Evolutionary conservation across 1,140 invertebrate species (phyloP).

Genomic region (Muscidifurax raptorellus): DNA sequence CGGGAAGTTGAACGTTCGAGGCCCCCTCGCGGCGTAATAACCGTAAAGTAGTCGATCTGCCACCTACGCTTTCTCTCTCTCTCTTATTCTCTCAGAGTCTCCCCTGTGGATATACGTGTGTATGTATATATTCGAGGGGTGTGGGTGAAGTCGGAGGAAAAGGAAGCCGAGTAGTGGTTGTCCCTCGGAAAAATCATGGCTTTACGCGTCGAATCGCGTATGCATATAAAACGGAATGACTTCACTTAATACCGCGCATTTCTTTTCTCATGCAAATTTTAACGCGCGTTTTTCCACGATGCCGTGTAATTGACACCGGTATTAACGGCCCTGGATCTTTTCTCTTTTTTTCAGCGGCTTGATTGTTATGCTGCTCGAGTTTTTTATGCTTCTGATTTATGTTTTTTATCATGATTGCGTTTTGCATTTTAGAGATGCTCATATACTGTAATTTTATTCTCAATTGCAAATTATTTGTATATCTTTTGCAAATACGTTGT

Average conservation of each 20-base stretch:
- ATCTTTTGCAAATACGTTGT: too few species aligned
- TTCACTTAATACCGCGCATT: slow-evolving; percentile 56
- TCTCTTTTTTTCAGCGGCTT: slow-evolving; percentile 50
- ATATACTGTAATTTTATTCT: background rate
- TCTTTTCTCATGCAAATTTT: slow-evolving; percentile 54
- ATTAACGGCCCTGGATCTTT: slow-evolving; percentile 46
- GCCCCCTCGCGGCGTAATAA: slow-evolving; percentile 60
- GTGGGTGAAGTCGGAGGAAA: slow-evolving; percentile 10
- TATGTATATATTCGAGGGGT: slow-evolving; percentile 14
- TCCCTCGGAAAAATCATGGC: slow-evolving; percentile 66
- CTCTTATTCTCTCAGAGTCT: slow-evolving; percentile 4
- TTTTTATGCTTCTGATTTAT: background rate
- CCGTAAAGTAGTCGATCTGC: slow-evolving; percentile 64
- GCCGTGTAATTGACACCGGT: slow-evolving; percentile 48
- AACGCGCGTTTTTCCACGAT: slow-evolving; percentile 35
- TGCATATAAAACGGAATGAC: slow-evolving; percentile 70
- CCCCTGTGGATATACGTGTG: background rate
- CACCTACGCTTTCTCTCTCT: slow-evolving; percentile 39
- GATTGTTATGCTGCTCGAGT: background rate
- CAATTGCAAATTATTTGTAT: background rate
- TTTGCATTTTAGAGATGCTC: background rate
- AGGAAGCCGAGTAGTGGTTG: slow-evolving; percentile 26
- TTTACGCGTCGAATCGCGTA: slow-evolving; percentile 68
- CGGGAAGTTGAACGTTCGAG: slow-evolving; percentile 31
- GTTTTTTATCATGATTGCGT: background rate